phyloP scores from a whole-genome alignment of 2,888 invertebrate species.

The Brenthis hecate region DNA sequence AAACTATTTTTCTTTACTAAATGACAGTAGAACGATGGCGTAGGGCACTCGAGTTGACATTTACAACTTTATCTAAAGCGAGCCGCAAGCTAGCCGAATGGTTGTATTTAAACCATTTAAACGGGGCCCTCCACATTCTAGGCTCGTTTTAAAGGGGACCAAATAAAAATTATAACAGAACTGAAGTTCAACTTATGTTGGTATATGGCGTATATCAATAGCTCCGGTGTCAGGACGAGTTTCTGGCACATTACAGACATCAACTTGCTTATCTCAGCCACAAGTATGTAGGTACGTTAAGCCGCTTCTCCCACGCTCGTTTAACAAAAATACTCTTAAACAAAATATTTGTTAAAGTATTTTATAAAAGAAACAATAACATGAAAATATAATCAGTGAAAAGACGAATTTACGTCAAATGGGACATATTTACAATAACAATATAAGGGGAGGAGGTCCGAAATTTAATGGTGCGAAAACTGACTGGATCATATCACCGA shows the following conservation, averaged over 20 bases:
- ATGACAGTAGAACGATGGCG: conserved; percentile 70
- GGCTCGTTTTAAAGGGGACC: conserved; percentile 30
- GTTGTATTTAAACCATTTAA: conserved; percentile 64
- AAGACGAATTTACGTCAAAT: conserved; percentile 47
- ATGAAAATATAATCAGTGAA: conserved; percentile 17
- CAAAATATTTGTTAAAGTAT: not conserved
- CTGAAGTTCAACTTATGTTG: conserved; percentile 56
- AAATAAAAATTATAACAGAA: conserved; percentile 45
- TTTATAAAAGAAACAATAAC: conserved; percentile 9
- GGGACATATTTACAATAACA: conserved; percentile 67
- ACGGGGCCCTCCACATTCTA: conserved; percentile 54
- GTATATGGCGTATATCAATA: conserved; percentile 67
- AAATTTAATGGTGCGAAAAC: conserved; percentile 81
- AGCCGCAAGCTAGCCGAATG: conserved; percentile 64
- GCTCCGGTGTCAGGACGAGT: conserved; percentile 68
- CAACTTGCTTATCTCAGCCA: conserved; percentile 67
- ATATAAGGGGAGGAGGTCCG: conserved; percentile 66
- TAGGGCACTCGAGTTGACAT: conserved; percentile 74
- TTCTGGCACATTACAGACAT: conserved; percentile 69
- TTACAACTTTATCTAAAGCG: conserved; percentile 80
- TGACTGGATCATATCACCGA: conserved; percentile 80
- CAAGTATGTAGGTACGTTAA: conserved; percentile 54
- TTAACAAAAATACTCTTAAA: conserved; percentile 37
- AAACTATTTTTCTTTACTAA: conserved; percentile 50
- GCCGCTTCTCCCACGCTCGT: conserved; percentile 64